Evolutionary conservation across 2,797 vertebrate species (phyloP).

Genomic region (Ctenosaura bakeri): DNA sequence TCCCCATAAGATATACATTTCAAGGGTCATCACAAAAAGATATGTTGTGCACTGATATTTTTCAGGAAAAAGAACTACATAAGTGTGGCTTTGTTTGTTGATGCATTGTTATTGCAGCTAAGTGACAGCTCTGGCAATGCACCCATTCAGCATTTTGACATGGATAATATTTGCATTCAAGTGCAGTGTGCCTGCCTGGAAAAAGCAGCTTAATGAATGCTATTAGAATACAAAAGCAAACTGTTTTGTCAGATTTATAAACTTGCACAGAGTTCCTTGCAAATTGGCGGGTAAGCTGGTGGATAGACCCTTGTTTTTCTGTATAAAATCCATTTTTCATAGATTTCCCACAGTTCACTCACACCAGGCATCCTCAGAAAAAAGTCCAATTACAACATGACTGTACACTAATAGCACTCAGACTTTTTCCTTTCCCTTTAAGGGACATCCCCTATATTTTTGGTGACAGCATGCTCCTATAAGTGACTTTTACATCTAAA

Average conservation of each 20-base stretch:
- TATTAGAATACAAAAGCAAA: slow-evolving; percentile 22
- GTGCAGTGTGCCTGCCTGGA: background rate
- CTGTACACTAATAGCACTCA: background rate
- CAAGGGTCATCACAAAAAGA: background rate
- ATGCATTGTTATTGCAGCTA: background rate
- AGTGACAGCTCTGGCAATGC: background rate
- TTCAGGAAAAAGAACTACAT: background rate
- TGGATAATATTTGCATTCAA: slow-evolving; percentile 2
- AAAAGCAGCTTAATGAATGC: background rate
- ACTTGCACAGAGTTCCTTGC: slow-evolving; percentile 18
- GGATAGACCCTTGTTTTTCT: slow-evolving; percentile 6
- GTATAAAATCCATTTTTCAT: slow-evolving; percentile 16
- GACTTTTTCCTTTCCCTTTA: background rate
- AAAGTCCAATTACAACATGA: background rate
- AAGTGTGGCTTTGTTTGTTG: background rate
- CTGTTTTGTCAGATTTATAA: slow-evolving; percentile 15
- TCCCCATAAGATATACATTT: background rate
- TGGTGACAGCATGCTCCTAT: background rate
- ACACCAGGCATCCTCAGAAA: background rate
- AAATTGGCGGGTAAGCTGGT: background rate
- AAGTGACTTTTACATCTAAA: slow-evolving; percentile 11
- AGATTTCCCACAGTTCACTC: background rate
- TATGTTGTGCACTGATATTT: slow-evolving; percentile 5
- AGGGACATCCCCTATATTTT: background rate
- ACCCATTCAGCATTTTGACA: slow-evolving; percentile 20